phyloP scores from a whole-genome alignment of 1,140 invertebrate species.

The Cotesia chilonis region DNA sequence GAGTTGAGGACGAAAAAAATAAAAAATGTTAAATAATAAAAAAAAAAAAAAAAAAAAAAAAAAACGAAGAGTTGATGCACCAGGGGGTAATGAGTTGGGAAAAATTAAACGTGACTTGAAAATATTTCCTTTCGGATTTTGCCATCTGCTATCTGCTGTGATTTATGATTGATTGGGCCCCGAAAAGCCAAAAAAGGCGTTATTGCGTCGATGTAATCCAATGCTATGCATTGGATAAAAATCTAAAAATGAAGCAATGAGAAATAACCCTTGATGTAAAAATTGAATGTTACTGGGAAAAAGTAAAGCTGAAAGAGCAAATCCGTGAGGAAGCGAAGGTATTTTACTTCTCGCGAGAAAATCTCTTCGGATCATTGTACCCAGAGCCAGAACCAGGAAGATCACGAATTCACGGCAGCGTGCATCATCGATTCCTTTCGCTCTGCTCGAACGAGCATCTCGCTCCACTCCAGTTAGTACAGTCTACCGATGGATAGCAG shows the following conservation, averaged over 20 bases:
- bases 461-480: too few relatives aligned
- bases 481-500: neutral
- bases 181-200: too few relatives aligned
- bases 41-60: neutral
- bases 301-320: constrained; percentile 21
- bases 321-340: neutral
- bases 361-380: constrained; percentile 14
- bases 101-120: constrained; percentile 41
- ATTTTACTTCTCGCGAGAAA: constrained; percentile 22
- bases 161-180: too few relatives aligned
- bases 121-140: constrained; percentile 21
- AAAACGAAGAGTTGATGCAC: neutral
- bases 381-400: constrained; percentile 30
- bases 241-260: too few relatives aligned
- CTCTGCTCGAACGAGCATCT: constrained; percentile 35
- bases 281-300: constrained; percentile 10
- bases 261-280: neutral
- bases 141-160: too few relatives aligned
- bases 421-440: constrained; percentile 42
- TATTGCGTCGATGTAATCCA: too few relatives aligned
- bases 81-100: constrained; percentile 42
- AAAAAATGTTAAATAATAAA: neutral
- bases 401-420: constrained; percentile 47
- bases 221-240: too few relatives aligned
- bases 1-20: constrained; percentile 11